These are phyloP conservation scores for Tiaroga cobitis DNA, from an alignment of 2,797 vertebrate genomes.

Conservation along the genomic window DNA sequence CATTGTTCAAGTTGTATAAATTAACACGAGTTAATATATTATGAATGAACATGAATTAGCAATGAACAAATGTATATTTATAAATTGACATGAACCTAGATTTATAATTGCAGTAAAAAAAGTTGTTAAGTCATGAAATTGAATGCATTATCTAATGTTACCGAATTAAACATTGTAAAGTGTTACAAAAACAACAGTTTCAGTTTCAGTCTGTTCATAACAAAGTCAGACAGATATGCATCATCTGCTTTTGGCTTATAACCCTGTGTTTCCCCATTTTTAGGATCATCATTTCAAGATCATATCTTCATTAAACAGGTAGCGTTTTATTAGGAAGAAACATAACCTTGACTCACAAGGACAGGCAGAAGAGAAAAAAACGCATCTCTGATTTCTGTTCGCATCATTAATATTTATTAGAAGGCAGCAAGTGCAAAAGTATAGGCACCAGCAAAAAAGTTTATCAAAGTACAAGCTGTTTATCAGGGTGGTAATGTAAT, in stretches of 20 bases:
- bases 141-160: background rate
- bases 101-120: background rate
- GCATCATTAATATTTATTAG: constrained; percentile 68
- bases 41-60: background rate
- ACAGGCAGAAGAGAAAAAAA: constrained; percentile 26
- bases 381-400: constrained; percentile 55
- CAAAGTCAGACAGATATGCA: background rate
- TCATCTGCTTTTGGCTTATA: background rate
- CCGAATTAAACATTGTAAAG: background rate
- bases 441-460: constrained; percentile 62
- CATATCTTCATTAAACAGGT: constrained; percentile 57
- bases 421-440: constrained; percentile 51
- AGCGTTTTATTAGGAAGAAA: constrained; percentile 54
- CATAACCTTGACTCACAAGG: constrained; percentile 61
- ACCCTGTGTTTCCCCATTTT: background rate
- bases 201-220: background rate
- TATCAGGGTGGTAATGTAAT: constrained; percentile 63
- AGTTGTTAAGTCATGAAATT: background rate
- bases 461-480: constrained; percentile 58
- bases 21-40: background rate
- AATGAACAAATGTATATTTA: background rate
- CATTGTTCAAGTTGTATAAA: background rate
- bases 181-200: background rate
- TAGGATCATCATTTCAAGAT: background rate
- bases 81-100: background rate